A percentile compares a stretch with the other conserved stretches of the same genome.
These are phyloP conservation scores for Aradophagus sp. DNA, from an alignment of 1,140 invertebrate genomes.

Conservation along the genomic window DNA sequence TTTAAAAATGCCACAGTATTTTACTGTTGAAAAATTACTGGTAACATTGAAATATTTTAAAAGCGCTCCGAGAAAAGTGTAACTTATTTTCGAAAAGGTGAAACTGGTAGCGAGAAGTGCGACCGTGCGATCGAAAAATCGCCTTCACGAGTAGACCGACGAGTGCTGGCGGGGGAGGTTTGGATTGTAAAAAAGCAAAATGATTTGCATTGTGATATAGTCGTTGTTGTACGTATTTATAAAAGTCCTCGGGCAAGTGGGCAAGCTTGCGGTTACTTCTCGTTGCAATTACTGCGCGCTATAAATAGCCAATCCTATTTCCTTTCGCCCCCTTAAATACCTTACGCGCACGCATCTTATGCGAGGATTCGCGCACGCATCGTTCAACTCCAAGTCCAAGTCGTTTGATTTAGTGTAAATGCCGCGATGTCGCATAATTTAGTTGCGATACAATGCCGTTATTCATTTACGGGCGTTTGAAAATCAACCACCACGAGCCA, in stretches of 20 bases:
- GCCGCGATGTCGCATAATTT: constrained; percentile 42
- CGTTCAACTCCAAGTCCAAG: constrained; percentile 22
- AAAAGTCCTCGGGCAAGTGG: constrained; percentile 25
- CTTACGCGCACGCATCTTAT: constrained; percentile 13
- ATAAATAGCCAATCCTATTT: constrained; percentile 52
- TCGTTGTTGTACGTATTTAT: constrained; percentile 53
- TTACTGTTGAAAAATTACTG: too few relatives aligned
- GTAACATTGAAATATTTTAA: too few relatives aligned
- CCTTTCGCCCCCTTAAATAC: constrained; percentile 28
- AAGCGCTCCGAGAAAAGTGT: not conserved
- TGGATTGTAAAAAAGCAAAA: constrained; percentile 3
- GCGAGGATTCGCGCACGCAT: constrained; percentile 31
- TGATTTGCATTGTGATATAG: constrained; percentile 31
- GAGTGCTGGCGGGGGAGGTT: constrained; percentile 14
- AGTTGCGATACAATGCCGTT: constrained; percentile 13
- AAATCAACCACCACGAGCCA: not conserved
- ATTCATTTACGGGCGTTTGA: constrained; percentile 7
- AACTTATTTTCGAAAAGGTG: constrained; percentile 1
- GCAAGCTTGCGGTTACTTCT: constrained; percentile 59
- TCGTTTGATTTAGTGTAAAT: constrained; percentile 48
- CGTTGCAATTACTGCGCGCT: constrained; percentile 59
- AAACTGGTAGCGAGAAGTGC: not conserved
- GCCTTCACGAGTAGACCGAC: constrained; percentile 4
- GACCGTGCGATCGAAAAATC: constrained; percentile 3
- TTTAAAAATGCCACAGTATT: too few relatives aligned